Percentiles rank a stretch among this genome's conserved stretches.
phyloP scores from a whole-genome alignment of 2,888 invertebrate species.

The Argyra leucocephala region DNA sequence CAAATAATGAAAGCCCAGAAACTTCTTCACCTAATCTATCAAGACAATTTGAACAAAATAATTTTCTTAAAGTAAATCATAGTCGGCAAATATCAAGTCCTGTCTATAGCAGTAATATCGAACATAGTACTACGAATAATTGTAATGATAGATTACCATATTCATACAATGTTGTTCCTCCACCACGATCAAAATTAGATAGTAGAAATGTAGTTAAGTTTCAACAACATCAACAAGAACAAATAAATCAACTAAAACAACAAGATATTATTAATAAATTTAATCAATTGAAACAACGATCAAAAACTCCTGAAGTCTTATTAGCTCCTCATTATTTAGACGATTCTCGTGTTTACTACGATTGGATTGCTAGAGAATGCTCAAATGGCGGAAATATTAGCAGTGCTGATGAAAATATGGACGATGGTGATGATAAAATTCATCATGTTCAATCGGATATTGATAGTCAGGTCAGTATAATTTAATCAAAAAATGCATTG shows the following conservation, averaged over 20 bases:
- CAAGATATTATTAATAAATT: conserved; percentile 20
- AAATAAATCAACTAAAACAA: conserved; percentile 21
- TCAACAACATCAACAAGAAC: neutral
- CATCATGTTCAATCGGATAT: conserved; percentile 53
- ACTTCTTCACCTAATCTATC: conserved; percentile 32
- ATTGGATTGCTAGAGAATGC: conserved; percentile 42
- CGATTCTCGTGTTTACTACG: conserved; percentile 41
- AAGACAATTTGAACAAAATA: conserved; percentile 32
- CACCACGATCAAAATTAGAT: conserved; percentile 49
- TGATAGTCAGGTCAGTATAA: conserved; percentile 60
- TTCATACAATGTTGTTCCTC: conserved; percentile 48
- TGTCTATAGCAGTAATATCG: conserved; percentile 25
- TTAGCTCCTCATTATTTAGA: conserved; percentile 62
- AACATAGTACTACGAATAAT: conserved; percentile 24
- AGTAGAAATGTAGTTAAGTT: conserved; percentile 21
- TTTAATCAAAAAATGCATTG: too few relatives aligned
- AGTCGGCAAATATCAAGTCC: conserved; percentile 28
- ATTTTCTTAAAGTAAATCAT: conserved; percentile 28
- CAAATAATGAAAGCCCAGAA: conserved; percentile 17
- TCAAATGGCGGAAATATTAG: conserved; percentile 22
- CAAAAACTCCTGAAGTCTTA: conserved; percentile 65
- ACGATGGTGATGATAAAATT: conserved; percentile 23
- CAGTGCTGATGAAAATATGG: conserved; percentile 30
- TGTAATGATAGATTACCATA: conserved; percentile 31
- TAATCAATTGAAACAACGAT: conserved; percentile 45